Base-by-base conservation (phyloP, 2,888 invertebrate species). In the Synanthedon myopaeformis region DNA sequence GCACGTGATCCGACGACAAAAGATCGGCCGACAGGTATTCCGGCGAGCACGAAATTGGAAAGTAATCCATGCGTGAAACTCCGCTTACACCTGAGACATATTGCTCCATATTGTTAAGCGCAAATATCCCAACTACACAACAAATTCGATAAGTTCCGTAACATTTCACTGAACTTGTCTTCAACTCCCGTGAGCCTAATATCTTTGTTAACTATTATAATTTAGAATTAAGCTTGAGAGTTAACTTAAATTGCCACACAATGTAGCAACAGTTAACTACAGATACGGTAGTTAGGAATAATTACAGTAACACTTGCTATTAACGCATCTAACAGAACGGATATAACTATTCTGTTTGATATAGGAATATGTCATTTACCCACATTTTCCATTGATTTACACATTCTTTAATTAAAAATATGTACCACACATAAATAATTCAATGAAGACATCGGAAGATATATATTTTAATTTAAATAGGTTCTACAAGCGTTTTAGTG, bases 21-120 rank as follows among this genome's bases (percentile, higher is more conserved):
- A 83, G 82, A 77, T 72, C 68, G 69, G 57, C 65, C 66, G 77
- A 74, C 81, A 82, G 82, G 82, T 82, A 78, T 76, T 76, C 70
- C 14, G 70, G 64, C 64, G 70, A 70, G 76, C 70, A 79, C 74
- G 72, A 79, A 83, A 84, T 85, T 82, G 84, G 82, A 82, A 80
- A 74, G 79, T 78, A 79, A 82, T 80, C 76, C 85, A 79, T 79
- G 83, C 84, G 82, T 85, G 78, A 84, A 84, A 72, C 76, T 70
- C 66, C 67, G 59, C 65, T 69, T 63, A 62, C 62, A 56, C 56
- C 53, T 52, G 61, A 51, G 59, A 64, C 62, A 61, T 53, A 69
- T 23, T 49, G 49, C 49, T 23, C 14, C 45, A 45, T 45, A 45
- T 45, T 45, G 14, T 45, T 14, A 14, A 45, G 45, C 45, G 45